phyloP scores from a whole-genome alignment of 2,888 invertebrate species.

The Tenthredo scrophulariae region DNA sequence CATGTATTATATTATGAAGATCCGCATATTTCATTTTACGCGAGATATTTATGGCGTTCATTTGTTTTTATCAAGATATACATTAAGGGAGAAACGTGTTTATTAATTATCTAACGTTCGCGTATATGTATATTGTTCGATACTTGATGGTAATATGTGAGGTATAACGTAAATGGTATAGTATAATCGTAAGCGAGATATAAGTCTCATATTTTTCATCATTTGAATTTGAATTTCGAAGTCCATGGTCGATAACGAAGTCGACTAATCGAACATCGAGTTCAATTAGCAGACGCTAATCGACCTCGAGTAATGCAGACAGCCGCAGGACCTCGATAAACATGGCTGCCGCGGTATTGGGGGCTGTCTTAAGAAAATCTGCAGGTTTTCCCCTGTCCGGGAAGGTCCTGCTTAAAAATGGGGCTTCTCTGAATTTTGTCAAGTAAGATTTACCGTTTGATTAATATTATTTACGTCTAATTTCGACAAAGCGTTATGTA shows the following conservation, averaged over 20 bases:
- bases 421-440: conserved; percentile 79
- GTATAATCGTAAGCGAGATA: background rate
- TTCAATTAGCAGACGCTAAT: conserved; percentile 20
- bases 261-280: conserved; percentile 14
- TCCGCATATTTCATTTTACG: background rate
- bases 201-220: background rate
- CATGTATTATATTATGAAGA: background rate
- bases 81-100: background rate
- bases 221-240: conserved; percentile 26
- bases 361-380: conserved; percentile 82
- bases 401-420: conserved; percentile 78
- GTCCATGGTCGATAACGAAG: background rate
- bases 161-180: background rate
- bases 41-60: background rate
- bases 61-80: background rate
- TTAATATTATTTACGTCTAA: conserved; percentile 37
- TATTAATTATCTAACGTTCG: background rate
- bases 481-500: conserved; percentile 63
- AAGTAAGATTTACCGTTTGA: conserved; percentile 78
- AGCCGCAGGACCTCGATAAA: conserved; percentile 58
- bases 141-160: background rate
- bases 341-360: conserved; percentile 75
- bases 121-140: background rate
- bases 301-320: conserved; percentile 30
- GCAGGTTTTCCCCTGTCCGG: conserved; percentile 77